Base-by-base conservation (phyloP, 2,888 invertebrate species). In the Latrodectus elegans region DNA sequence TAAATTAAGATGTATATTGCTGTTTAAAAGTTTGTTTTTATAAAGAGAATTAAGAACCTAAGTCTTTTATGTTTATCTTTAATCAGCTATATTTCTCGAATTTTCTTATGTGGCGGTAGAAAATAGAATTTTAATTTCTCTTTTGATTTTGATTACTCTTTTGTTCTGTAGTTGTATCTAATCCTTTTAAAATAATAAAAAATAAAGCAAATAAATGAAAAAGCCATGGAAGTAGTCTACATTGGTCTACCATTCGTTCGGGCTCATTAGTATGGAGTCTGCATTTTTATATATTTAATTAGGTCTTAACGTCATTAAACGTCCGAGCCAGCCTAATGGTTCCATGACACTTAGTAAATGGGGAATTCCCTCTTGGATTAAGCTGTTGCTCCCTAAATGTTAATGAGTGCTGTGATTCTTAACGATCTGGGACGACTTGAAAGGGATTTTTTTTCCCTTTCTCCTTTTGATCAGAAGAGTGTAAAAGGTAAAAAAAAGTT, bases 241-340 rank as follows among this genome's bases (percentile, higher is more conserved):
- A 11, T n/a, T 15, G 49, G 72, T 72, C 68, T 76, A 52, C 55
- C 64, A 53, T 53, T 73, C 53, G 53, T 68, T 55, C 64, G 52
- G 84, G 73, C 84, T 84, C 84, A 84, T 84, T 84, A 84, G 72
- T 73, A 26, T n/a, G 17, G 8, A n/a, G 26, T 73, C 26, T 15
- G 49, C 51, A n/a, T 78, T 73, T 84, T 84, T 84, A 73, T 72
- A 78, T 78, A 73, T 73, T 84, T 73, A 73, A 84, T 75, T 84
- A 67, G 77, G 73, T 73, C 78, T 73, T 84, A 84, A 78, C 65
- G 84, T 78, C 72, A 38, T 84, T 84, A 78, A 78, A 84, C 71
- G 65, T 77, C 72, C 60, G 14, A 15, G 65, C 38, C 6, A 72
- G 10, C 8, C 78, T 78, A 84, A 84, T 78, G 84, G 78, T 53